Conservation (phyloP, 2,113 vertebrate species). For the Misgurnus mizolepis region DNA sequence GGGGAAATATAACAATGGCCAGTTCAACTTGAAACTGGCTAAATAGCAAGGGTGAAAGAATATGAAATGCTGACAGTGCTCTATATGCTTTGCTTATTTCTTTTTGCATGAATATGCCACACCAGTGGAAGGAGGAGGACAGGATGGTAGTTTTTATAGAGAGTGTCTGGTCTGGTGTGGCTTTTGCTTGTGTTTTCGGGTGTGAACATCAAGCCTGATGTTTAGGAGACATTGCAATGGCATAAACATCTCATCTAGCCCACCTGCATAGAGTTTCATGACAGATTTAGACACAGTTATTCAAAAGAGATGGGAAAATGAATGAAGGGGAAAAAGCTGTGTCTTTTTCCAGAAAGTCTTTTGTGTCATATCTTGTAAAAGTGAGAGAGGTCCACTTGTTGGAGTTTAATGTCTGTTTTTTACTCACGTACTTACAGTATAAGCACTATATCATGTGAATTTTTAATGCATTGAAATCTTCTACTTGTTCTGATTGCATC, state of each 20-base stretch:
- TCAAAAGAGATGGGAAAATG: constrained; percentile 36
- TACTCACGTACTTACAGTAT: constrained; percentile 3
- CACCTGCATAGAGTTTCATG: background rate
- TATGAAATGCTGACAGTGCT: constrained; percentile 66
- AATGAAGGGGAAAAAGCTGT: constrained; percentile 31
- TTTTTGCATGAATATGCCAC: constrained; percentile 65
- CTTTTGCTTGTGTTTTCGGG: constrained; percentile 54
- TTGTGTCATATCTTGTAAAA: background rate
- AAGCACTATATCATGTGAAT: background rate
- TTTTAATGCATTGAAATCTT: constrained; percentile 5
- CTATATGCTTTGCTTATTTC: constrained; percentile 62
- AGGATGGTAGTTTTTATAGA: constrained; percentile 74
- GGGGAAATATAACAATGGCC: background rate
- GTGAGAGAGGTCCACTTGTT: background rate
- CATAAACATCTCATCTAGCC: constrained; percentile 2
- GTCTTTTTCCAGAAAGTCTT: constrained; percentile 13
- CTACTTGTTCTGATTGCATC: background rate
- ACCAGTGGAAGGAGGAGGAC: constrained; percentile 72
- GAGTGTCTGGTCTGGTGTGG: constrained; percentile 60
- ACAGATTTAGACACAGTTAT: background rate
- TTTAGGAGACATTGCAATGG: background rate
- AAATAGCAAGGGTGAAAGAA: constrained; percentile 53
- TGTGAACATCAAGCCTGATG: constrained; percentile 51
- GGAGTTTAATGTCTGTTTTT: constrained; percentile 3
- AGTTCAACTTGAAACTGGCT: background rate